A percentile compares a stretch with the other conserved stretches of the same genome.
phyloP scores from a whole-genome alignment of 2,888 invertebrate species.

The Xanthia icteritia region DNA sequence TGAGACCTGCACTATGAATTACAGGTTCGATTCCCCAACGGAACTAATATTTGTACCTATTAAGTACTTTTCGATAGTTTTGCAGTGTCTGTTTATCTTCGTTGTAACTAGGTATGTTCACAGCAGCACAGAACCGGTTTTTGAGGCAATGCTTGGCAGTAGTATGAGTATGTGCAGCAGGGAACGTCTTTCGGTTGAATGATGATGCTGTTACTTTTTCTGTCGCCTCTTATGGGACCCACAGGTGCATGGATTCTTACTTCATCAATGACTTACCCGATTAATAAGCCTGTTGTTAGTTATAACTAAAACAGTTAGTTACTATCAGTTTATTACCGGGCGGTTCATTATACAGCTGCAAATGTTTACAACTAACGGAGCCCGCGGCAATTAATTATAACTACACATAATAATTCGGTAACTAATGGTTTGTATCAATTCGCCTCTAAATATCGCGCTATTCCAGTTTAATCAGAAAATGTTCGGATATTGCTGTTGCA shows the following conservation, averaged over 20 bases:
- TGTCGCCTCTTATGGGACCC: too few relatives aligned
- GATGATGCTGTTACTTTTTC: background rate
- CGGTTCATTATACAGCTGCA: background rate
- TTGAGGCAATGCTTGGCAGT: background rate
- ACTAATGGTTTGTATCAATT: slow-evolving; percentile 51
- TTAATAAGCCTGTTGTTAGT: background rate
- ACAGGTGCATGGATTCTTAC: background rate
- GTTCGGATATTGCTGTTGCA: slow-evolving; percentile 13
- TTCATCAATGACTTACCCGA: background rate
- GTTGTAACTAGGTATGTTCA: background rate
- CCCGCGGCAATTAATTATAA: slow-evolving; percentile 35
- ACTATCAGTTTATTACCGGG: background rate
- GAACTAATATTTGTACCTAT: background rate
- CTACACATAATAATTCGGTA: slow-evolving; percentile 26
- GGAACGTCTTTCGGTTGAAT: background rate
- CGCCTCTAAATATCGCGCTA: slow-evolving; percentile 19
- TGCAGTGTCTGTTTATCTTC: background rate
- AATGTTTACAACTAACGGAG: slow-evolving; percentile 22
- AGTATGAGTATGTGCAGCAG: background rate
- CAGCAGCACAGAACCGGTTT: too few relatives aligned
- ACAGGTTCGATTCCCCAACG: background rate
- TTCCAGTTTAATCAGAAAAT: slow-evolving; percentile 42
- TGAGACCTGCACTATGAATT: background rate
- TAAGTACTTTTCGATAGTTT: background rate
- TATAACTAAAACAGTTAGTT: slow-evolving; percentile 6